phyloP scores from a whole-genome alignment of 2,797 vertebrate species.

The Myotis planiceps region DNA sequence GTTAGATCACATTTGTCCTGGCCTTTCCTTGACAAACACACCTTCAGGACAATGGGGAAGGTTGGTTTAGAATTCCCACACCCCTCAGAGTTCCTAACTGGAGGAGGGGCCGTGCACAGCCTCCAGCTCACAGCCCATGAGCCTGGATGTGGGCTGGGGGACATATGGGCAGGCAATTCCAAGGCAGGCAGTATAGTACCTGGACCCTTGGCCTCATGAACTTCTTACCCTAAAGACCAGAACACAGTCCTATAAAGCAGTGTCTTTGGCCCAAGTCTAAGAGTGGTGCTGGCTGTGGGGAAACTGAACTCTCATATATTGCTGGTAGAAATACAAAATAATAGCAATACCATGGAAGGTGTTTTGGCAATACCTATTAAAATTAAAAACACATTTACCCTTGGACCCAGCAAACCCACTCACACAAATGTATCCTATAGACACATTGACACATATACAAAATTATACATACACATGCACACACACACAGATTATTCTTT shows the following conservation, averaged over 20 bases:
- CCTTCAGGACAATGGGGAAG: background rate
- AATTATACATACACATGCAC: background rate
- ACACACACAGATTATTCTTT: background rate
- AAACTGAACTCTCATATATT: background rate
- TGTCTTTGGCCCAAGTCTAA: background rate
- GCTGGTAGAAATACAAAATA: background rate
- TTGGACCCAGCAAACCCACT: conserved; percentile 10
- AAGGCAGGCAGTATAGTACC: background rate
- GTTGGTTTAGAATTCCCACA: background rate
- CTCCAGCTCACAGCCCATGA: background rate
- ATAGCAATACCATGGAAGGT: background rate
- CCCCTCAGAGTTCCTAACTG: background rate
- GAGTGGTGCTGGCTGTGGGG: background rate
- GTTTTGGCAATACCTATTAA: background rate
- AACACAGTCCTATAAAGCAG: background rate
- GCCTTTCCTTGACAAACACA: background rate
- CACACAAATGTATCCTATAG: background rate
- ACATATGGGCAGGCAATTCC: background rate
- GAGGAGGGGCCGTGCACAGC: background rate
- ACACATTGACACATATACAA: background rate
- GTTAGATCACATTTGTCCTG: background rate
- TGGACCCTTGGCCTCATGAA: background rate
- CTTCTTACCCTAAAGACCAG: background rate
- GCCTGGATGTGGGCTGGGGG: background rate
- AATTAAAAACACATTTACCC: background rate